Conservation (phyloP, 2,113 vertebrate species). For the Rhagologus leucostigma region DNA sequence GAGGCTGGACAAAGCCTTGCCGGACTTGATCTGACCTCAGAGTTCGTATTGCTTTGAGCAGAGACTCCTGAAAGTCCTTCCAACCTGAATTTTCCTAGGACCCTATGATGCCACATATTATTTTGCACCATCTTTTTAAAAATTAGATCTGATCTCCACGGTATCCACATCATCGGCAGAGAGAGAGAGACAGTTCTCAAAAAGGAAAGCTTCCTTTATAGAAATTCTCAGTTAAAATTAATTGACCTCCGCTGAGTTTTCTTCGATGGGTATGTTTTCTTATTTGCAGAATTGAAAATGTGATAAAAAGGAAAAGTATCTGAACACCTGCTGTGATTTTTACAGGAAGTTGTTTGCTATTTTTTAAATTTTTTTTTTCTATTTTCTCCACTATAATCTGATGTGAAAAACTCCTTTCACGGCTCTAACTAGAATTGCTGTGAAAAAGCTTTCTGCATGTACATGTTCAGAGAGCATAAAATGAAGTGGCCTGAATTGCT, state of each 20-base stretch:
- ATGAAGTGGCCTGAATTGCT: background rate
- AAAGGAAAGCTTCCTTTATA: background rate
- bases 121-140: background rate
- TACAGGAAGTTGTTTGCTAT: fast-evolving
- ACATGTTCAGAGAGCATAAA: background rate
- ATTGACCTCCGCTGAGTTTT: background rate
- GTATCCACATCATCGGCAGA: fast-evolving
- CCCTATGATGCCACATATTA: background rate
- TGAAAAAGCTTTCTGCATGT: background rate
- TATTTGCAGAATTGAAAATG: background rate
- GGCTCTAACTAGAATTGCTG: background rate
- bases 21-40: background rate
- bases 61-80: background rate
- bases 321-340: background rate
- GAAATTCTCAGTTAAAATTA: background rate
- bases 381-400: background rate
- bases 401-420: background rate
- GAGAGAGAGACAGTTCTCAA: background rate
- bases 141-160: fast-evolving
- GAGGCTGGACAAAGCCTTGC: background rate
- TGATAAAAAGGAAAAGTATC: background rate
- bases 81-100: background rate
- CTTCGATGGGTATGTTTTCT: background rate
- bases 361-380: background rate
- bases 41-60: background rate